Conservation (phyloP, 2,113 vertebrate species). For the Apaloderma vittatum region DNA sequence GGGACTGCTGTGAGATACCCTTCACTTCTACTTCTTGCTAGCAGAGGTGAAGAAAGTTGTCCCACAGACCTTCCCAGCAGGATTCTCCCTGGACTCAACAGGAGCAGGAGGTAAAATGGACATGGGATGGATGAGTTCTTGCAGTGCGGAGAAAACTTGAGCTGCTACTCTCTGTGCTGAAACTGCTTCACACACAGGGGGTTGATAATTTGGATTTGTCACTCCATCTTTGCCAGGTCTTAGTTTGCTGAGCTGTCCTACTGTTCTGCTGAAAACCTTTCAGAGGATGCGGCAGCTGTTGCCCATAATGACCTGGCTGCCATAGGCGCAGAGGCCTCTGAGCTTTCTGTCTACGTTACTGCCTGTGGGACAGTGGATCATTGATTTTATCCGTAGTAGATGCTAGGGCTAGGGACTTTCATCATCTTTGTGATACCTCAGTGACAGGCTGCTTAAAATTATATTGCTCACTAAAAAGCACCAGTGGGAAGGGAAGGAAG, state of each 20-base stretch:
- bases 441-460: conserved; percentile 53
- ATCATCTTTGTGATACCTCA: conserved; percentile 17
- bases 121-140: not conserved
- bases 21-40: not conserved
- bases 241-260: not conserved
- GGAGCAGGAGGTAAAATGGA: not conserved
- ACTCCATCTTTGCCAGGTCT: not conserved
- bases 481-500: not conserved
- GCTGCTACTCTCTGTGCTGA: not conserved
- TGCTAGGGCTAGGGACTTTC: conserved; percentile 8
- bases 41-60: not conserved
- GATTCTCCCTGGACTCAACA: not conserved
- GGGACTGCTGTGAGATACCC: not conserved
- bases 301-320: not conserved
- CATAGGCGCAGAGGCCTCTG: not conserved
- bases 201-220: not conserved
- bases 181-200: not conserved
- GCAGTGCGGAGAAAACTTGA: not conserved
- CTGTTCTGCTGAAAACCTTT: not conserved
- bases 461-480: conserved; percentile 52
- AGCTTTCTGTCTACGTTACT: not conserved
- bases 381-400: conserved; percentile 49
- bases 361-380: not conserved
- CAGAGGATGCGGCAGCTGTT: not conserved
- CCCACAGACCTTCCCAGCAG: not conserved